These are phyloP conservation scores for Dissostichus mawsoni DNA, from an alignment of 2,113 vertebrate genomes.

Conservation along the genomic window DNA sequence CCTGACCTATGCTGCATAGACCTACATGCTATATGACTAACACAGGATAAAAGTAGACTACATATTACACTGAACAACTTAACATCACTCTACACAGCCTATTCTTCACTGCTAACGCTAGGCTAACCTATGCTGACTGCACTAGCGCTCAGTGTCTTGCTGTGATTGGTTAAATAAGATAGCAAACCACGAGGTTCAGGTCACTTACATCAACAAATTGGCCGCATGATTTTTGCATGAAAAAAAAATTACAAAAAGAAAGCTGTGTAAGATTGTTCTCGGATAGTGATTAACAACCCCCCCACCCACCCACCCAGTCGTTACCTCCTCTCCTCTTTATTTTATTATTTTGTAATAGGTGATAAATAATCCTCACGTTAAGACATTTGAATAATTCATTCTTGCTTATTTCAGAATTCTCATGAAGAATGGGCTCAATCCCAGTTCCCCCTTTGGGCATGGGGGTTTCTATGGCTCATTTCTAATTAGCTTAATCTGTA, in stretches of 20 bases:
- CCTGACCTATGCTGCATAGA: slow-evolving; percentile 50
- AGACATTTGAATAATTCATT: slow-evolving; percentile 56
- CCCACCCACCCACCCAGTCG: slow-evolving; percentile 45
- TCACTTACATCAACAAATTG: slow-evolving; percentile 99
- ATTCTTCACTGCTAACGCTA: slow-evolving; percentile 57
- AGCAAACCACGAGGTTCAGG: slow-evolving; percentile 97
- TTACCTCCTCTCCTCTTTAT: slow-evolving; percentile 43
- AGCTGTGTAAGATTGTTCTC: slow-evolving; percentile 97
- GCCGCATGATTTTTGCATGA: slow-evolving; percentile 99
- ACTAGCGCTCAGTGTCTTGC: slow-evolving; percentile 72
- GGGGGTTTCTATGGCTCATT: slow-evolving; percentile 55
- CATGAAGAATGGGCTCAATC: slow-evolving; percentile 53
- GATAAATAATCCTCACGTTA: slow-evolving; percentile 41
- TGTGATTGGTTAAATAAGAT: slow-evolving; percentile 90
- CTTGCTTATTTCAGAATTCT: slow-evolving; percentile 20
- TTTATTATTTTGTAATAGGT: slow-evolving; percentile 31
- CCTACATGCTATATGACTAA: slow-evolving; percentile 63
- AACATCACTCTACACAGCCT: slow-evolving; percentile 73
- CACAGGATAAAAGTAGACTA: slow-evolving; percentile 66
- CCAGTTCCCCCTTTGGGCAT: slow-evolving; percentile 29
- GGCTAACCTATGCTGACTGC: slow-evolving; percentile 60
- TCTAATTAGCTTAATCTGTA: slow-evolving; percentile 68
- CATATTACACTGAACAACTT: slow-evolving; percentile 74
- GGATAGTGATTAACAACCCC: slow-evolving; percentile 84
- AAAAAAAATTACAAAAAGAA: slow-evolving; percentile 98